Conservation (phyloP, 2,888 invertebrate species). For the Sminthurinus aureus region DNA sequence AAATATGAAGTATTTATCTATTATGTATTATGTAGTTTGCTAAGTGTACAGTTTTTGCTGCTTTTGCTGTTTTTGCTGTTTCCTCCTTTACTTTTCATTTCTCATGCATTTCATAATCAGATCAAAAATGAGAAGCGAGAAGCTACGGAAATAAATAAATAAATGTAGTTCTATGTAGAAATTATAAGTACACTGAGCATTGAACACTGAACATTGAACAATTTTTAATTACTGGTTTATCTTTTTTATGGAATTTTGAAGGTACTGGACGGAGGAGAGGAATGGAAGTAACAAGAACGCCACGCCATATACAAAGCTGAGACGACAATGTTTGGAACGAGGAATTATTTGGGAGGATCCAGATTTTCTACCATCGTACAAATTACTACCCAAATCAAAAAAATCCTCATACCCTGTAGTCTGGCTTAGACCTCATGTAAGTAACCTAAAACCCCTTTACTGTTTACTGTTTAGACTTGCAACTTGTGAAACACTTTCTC, state of each 20-base stretch:
- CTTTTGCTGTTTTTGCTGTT: too few relatives aligned
- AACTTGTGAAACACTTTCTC: slow-evolving; percentile 6
- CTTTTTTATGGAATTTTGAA: slow-evolving; percentile 54
- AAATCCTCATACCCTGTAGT: slow-evolving; percentile 68
- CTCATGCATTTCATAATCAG: too few relatives aligned
- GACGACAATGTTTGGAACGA: slow-evolving; percentile 67
- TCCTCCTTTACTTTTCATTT: too few relatives aligned
- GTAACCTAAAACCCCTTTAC: slow-evolving; percentile 60
- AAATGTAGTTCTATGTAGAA: too few relatives aligned
- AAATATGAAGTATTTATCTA: too few relatives aligned
- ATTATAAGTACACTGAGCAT: too few relatives aligned
- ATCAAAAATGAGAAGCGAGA: too few relatives aligned
- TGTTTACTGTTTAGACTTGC: background rate
- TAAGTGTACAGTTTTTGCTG: too few relatives aligned
- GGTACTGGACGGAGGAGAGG: slow-evolving; percentile 67
- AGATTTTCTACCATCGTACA: slow-evolving; percentile 69
- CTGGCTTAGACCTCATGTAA: slow-evolving; percentile 75
- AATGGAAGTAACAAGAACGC: slow-evolving; percentile 53
- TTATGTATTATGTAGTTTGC: too few relatives aligned
- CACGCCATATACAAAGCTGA: slow-evolving; percentile 66
- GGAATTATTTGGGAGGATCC: slow-evolving; percentile 71
- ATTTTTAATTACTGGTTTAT: background rate
- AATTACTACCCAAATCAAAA: slow-evolving; percentile 68
- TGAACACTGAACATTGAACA: too few relatives aligned
- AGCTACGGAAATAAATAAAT: too few relatives aligned